Base-by-base conservation (phyloP, 2,113 vertebrate species). In the Phalacrocorax brasilianus region DNA sequence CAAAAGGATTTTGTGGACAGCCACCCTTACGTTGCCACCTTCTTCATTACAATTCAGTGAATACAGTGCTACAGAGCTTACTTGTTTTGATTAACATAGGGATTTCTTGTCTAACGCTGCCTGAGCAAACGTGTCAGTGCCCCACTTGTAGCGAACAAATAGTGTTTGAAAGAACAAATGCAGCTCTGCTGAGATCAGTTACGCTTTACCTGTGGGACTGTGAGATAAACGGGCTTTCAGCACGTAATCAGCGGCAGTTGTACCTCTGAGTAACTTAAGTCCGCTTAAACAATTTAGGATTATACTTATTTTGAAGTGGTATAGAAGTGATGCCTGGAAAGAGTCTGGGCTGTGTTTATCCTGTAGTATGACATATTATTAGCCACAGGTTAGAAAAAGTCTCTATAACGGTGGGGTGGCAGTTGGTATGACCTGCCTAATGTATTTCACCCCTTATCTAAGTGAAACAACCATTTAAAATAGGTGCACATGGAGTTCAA, bases 41-140 rank as follows among this genome's bases (percentile, higher is more conserved):
- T 93, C 82, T 94, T 92, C 92, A 96, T 95, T 95, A 88, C 56
- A 63, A 8, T 72, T 80, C 89, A 87, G 61, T 85, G 90, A 91
- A 80, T 27, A 50, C 47, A 53, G 49, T 45, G 75, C 88, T 87
- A 35, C 65, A 58, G 70, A 94, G 77, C 70, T 92, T 24, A 44
- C 84, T 92, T 91, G 89, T 83, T 95, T 89, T 91, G 90, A 75
- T 91, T 85, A 82, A 63, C 32, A 8, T 2, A 18, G 81, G 49
- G 74, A 53, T 77, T 92, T 81, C 42, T 76, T 91, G 81, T 91
- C 88, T 75, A 50, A 65, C 50, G 13, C 23, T 72, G 80, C 88
- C 78, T 55, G 83, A 73, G 85, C 74, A 72, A 63, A 82, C 19
- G 61, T 90, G 86, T 78, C 82, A 5, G 19, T n/a, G 52, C 59